These are phyloP conservation scores for Eubasilissa splendida DNA, from an alignment of 2,888 invertebrate species.

Conservation along the genomic window DNA sequence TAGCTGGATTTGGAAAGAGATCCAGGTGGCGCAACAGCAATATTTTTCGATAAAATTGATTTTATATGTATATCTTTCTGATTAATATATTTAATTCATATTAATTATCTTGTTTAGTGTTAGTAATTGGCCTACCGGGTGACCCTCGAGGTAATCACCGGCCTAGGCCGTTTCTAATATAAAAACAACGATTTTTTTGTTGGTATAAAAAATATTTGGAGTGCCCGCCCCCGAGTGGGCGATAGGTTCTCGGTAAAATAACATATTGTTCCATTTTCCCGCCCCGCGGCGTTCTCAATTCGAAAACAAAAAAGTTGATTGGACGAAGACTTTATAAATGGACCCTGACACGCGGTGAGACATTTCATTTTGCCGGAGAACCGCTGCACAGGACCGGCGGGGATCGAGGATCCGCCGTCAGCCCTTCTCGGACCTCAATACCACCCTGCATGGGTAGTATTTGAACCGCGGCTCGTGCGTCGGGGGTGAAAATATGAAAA, in stretches of 20 bases:
- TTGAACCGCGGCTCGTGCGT: too few species aligned
- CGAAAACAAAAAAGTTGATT: slow-evolving; percentile 34
- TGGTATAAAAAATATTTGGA: slow-evolving; percentile 22
- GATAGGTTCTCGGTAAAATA: slow-evolving; percentile 17
- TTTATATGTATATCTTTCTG: too few species aligned
- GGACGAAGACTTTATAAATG: background rate
- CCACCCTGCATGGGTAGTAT: too few species aligned
- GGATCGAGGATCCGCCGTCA: too few species aligned
- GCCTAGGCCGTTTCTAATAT: background rate
- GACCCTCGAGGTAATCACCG: slow-evolving; percentile 12
- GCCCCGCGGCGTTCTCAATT: slow-evolving; percentile 35
- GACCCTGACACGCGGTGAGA: background rate
- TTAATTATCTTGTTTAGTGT: too few species aligned
- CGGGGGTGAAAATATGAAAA: too few species aligned
- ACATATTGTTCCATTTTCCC: slow-evolving; percentile 23
- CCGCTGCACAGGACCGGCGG: too few species aligned
- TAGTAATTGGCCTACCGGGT: background rate
- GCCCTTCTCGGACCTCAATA: too few species aligned
- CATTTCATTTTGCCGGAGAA: slow-evolving; percentile 12
- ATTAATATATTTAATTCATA: too few species aligned
- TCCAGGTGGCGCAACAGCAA: too few species aligned
- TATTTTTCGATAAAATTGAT: too few species aligned
- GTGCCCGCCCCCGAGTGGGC: slow-evolving; percentile 1
- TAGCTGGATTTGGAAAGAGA: too few species aligned
- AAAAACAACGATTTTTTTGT: slow-evolving; percentile 25